Evolutionary conservation across 2,113 vertebrate genomes (phyloP).

Genomic region (Syngnathoides biaculeatus): DNA sequence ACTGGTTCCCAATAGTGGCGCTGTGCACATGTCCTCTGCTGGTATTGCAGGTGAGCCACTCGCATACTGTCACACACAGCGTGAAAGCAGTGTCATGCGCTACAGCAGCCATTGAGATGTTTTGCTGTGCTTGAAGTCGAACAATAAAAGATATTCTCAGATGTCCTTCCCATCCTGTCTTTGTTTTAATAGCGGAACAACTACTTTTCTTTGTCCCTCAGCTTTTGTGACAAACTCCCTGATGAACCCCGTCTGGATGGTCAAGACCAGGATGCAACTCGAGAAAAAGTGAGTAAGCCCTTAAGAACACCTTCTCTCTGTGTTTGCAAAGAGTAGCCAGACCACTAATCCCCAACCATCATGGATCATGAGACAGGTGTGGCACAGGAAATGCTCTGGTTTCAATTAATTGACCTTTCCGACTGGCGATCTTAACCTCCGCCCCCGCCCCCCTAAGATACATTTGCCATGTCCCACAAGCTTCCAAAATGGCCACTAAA

Average conservation of each 20-base stretch:
- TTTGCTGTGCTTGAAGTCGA: neutral
- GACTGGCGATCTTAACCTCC: no score
- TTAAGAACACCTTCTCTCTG: neutral
- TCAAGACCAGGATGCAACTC: conserved; percentile 96
- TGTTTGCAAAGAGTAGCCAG: neutral
- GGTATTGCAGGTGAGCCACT: conserved; percentile 83
- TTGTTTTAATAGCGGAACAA: neutral
- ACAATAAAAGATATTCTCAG: neutral
- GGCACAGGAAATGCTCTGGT: no score
- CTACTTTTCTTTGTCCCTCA: conserved; percentile 46
- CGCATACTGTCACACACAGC: neutral
- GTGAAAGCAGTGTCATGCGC: neutral
- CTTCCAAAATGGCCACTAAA: no score
- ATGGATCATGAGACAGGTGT: neutral
- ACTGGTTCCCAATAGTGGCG: conserved; percentile 89
- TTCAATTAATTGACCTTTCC: no score
- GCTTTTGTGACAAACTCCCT: conserved; percentile 93
- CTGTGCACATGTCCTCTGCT: conserved; percentile 89
- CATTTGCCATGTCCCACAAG: no score
- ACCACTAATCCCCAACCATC: neutral
- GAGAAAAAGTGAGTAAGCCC: conserved; percentile 81
- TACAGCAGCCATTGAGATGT: neutral
- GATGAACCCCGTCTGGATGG: conserved; percentile 98
- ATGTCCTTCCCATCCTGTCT: neutral
- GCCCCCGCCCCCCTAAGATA: no score